These are phyloP conservation scores for Macrosiphum euphorbiae DNA, from an alignment of 2,888 invertebrate species.

Conservation along the genomic window DNA sequence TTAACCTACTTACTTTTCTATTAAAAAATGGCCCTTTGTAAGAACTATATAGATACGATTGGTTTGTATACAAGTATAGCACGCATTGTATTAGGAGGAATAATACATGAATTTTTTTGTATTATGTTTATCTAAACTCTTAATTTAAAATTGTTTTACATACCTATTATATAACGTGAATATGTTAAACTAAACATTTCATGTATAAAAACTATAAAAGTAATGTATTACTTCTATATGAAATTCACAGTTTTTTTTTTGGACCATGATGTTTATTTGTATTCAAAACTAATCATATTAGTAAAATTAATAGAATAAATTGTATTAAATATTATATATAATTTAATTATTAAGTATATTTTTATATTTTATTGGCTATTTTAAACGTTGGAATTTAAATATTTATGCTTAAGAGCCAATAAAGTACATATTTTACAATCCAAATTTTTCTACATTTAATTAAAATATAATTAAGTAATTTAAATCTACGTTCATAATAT, in stretches of 20 bases:
- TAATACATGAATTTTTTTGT: background rate
- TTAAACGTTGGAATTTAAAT: background rate
- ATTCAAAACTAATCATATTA: background rate
- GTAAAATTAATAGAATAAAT: background rate
- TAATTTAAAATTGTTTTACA: background rate
- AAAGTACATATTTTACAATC: background rate
- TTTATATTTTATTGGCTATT: background rate
- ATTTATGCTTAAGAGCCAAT: background rate
- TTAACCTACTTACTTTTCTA: constrained; percentile 26
- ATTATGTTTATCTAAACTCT: background rate
- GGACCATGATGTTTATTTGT: too few species aligned
- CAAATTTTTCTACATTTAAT: background rate
- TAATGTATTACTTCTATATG: background rate
- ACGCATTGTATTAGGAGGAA: background rate
- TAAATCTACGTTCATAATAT: background rate
- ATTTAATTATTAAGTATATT: background rate
- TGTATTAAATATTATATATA: background rate
- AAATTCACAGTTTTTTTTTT: background rate
- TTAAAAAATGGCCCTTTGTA: background rate
- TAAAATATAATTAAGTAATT: background rate
- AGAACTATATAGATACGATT: background rate
- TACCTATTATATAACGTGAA: background rate
- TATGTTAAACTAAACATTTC: background rate
- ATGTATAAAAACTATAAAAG: background rate
- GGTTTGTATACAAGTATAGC: background rate